These are phyloP conservation scores for Hippocampus comes DNA, from an alignment of 2,113 vertebrate genomes.

Conservation along the genomic window DNA sequence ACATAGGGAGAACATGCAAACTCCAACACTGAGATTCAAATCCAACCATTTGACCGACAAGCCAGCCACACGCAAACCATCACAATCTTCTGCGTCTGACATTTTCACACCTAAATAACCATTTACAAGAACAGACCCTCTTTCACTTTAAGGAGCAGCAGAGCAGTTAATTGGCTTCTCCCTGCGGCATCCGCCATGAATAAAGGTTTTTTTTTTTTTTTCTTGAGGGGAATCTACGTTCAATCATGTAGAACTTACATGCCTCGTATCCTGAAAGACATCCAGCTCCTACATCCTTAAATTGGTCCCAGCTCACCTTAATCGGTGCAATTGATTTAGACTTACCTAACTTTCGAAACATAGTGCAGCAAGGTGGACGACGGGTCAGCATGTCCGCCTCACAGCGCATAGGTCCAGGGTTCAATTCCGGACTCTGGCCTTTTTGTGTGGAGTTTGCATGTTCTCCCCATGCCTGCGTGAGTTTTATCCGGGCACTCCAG, in stretches of 20 bases:
- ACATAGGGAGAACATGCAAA: background rate
- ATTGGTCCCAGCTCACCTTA: constrained; percentile 38
- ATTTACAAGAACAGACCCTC: constrained; percentile 21
- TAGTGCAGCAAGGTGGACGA: background rate
- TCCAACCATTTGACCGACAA: background rate
- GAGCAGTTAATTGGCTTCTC: constrained; percentile 64
- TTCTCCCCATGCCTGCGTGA: no score
- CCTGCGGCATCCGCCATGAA: constrained; percentile 46
- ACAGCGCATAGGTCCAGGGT: no score
- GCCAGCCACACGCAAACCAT: background rate
- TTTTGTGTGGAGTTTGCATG: no score
- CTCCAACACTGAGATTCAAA: background rate
- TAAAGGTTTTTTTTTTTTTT: constrained; percentile 56
- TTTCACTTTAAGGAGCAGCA: constrained; percentile 40
- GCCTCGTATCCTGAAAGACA: constrained; percentile 40
- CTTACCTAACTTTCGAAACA: constrained; percentile 28
- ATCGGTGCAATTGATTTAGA: constrained; percentile 55
- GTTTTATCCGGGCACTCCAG: no score
- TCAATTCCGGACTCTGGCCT: no score
- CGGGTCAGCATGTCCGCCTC: no score
- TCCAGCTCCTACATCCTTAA: constrained; percentile 23
- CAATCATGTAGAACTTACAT: constrained; percentile 63
- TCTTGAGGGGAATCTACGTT: constrained; percentile 55
- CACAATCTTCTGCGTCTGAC: constrained; percentile 8
- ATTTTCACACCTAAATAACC: constrained; percentile 25